Evolutionary conservation across 1,140 invertebrate genomes (phyloP).

Genomic region (Drosophila azteca): DNA sequence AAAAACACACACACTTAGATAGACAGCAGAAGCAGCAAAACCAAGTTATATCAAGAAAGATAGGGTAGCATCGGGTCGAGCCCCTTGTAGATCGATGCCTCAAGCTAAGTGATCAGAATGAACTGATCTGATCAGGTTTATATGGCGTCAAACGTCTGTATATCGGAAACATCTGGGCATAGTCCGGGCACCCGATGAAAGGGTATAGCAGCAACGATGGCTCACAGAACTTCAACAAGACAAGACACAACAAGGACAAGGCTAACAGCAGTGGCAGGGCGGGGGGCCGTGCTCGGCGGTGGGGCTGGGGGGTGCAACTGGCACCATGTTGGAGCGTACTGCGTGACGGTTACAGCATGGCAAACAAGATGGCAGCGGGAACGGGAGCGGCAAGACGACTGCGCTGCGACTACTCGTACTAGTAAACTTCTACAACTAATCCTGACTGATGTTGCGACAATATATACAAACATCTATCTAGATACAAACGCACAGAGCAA

Average conservation of each 20-base stretch:
- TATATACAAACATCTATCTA: constrained; percentile 66
- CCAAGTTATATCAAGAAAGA: constrained; percentile 19
- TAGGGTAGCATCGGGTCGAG: too few relatives aligned
- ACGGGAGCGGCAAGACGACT: constrained; percentile 30
- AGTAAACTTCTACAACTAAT: constrained; percentile 78
- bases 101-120: too few relatives aligned
- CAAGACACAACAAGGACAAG: constrained; percentile 77
- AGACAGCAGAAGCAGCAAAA: constrained; percentile 62
- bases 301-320: constrained; percentile 39
- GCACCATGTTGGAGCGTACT: constrained; percentile 73
- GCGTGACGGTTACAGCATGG: constrained; percentile 77
- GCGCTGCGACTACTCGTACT: constrained; percentile 48
- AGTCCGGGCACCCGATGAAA: too few relatives aligned
- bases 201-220: constrained; percentile 19
- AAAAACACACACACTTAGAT: constrained; percentile 48
- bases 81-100: too few relatives aligned
- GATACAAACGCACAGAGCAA: constrained; percentile 29
- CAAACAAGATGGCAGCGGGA: constrained; percentile 72
- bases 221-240: constrained; percentile 67
- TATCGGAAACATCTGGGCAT: too few relatives aligned
- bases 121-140: too few relatives aligned
- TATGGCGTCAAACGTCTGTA: too few relatives aligned
- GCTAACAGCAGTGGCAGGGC: constrained; percentile 45
- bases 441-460: constrained; percentile 80
- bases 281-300: neutral